Percentiles rank a stretch among this genome's conserved stretches.
Evolutionary conservation across 2,888 invertebrate genomes (phyloP).

Genomic region (Patella pellucida): DNA sequence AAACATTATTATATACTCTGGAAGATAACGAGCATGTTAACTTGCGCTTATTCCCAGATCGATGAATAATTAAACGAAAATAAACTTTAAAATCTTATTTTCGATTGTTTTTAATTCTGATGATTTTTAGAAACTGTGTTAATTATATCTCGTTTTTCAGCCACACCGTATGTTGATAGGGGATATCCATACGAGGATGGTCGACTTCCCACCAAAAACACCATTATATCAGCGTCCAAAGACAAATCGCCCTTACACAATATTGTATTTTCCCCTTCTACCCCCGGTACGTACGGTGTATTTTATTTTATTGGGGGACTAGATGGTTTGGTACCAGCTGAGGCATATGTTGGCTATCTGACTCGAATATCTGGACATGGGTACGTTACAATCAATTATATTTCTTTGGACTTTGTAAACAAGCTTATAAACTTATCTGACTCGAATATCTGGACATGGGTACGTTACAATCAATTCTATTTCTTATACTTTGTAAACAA

Average conservation of each 20-base stretch:
- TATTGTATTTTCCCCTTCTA: not conserved
- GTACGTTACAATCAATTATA: not conserved
- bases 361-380: constrained; percentile 13
- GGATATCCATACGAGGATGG: constrained; percentile 14
- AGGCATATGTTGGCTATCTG: not conserved
- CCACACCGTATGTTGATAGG: constrained; percentile 11
- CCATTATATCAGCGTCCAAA: not conserved
- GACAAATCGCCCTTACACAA: constrained; percentile 14
- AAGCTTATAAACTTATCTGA: not conserved
- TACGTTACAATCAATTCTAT: not conserved
- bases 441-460: constrained; percentile 15
- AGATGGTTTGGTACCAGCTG: not conserved
- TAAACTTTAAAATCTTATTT: no score
- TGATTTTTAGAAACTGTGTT: no score
- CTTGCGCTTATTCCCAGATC: no score
- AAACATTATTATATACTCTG: no score
- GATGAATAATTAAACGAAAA: no score
- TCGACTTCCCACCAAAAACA: not conserved
- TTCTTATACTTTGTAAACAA: no score
- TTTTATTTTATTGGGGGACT: constrained; percentile 13
- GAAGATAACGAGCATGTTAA: no score
- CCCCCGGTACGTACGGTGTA: constrained; percentile 14
- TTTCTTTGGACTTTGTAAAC: no score
- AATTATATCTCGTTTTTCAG: not conserved
- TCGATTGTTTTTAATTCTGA: no score